phyloP scores from a whole-genome alignment of 2,113 vertebrate species.

The Arvicanthis niloticus region DNA sequence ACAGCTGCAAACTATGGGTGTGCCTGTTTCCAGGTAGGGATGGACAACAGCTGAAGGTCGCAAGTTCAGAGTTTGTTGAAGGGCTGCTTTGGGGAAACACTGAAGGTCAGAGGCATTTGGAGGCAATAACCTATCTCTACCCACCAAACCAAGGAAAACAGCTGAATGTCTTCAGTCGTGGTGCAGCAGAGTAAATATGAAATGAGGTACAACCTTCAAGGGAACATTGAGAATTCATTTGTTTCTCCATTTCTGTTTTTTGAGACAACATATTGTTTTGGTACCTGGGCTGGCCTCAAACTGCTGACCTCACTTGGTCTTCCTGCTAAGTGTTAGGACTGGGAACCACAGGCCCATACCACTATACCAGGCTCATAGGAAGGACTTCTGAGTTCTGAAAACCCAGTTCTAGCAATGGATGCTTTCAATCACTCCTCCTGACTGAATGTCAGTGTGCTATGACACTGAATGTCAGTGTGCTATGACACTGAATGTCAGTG shows the following conservation, averaged over 20 bases:
- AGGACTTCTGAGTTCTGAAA: too few relatives aligned
- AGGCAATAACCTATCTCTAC: background rate
- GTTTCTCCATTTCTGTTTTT: background rate
- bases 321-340: background rate
- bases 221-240: background rate
- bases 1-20: background rate
- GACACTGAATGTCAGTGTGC: too few relatives aligned
- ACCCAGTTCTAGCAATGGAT: background rate
- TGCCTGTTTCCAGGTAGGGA: too few relatives aligned
- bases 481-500: background rate
- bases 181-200: background rate
- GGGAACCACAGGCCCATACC: background rate
- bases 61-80: too few relatives aligned
- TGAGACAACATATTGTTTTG: background rate
- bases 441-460: background rate
- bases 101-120: background rate
- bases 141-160: accelerated
- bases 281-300: too few relatives aligned
- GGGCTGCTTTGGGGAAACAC: background rate
- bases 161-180: too few relatives aligned
- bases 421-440: accelerated
- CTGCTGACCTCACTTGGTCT: background rate
- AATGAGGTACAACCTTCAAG: background rate
- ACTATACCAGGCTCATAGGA: accelerated
- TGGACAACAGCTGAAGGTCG: too few relatives aligned